phyloP scores from a whole-genome alignment of 2,888 invertebrate genomes.

The Thereva unica region DNA sequence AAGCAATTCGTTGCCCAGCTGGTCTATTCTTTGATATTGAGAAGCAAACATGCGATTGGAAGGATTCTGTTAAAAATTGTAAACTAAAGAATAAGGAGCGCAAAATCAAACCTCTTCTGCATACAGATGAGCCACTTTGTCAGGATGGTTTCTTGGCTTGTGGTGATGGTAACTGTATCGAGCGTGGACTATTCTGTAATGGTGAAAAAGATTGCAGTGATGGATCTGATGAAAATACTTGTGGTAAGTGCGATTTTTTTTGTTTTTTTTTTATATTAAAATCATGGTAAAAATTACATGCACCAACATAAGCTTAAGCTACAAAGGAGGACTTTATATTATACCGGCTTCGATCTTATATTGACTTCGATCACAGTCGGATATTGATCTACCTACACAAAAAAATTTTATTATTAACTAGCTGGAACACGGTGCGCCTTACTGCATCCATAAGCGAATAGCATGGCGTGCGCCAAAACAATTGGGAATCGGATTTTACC shows the following conservation, averaged over 20 bases:
- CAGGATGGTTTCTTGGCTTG: constrained; percentile 85
- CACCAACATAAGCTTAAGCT: no score
- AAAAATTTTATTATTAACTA: no score
- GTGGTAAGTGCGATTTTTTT: constrained; percentile 68
- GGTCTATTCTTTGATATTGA: constrained; percentile 92
- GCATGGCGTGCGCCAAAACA: no score
- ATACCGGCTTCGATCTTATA: no score
- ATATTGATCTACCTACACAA: no score
- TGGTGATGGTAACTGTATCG: constrained; percentile 84
- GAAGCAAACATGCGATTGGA: constrained; percentile 95
- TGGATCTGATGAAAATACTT: constrained; percentile 88
- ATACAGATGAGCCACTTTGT: constrained; percentile 89
- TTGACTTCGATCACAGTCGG: no score
- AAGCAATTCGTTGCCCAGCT: constrained; percentile 90
- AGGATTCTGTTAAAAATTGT: constrained; percentile 90
- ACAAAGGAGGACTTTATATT: no score
- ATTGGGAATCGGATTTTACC: no score
- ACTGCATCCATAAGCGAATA: no score
- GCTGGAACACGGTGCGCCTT: no score
- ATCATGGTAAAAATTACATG: no score
- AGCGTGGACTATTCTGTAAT: constrained; percentile 89
- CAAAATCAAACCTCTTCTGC: constrained; percentile 81
- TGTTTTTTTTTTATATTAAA: background rate
- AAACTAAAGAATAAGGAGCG: constrained; percentile 87
- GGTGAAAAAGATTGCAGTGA: constrained; percentile 87